phyloP scores from a whole-genome alignment of 2,888 invertebrate species.

The Pheosia gnoma region DNA sequence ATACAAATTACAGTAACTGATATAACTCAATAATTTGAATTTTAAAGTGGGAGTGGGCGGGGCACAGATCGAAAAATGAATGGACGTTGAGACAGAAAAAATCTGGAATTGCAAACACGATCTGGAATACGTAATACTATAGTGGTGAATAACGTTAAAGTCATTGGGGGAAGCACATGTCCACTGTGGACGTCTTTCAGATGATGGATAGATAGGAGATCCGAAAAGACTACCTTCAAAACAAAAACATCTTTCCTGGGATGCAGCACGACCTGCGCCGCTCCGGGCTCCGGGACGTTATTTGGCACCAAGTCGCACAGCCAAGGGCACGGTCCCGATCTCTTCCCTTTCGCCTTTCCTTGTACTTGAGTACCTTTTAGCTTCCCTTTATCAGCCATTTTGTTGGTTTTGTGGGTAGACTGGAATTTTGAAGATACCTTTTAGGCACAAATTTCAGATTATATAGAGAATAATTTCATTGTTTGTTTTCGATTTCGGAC shows the following conservation, averaged over 20 bases:
- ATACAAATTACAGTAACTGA: too few species aligned
- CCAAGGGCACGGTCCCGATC: constrained; percentile 52
- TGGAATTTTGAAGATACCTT: constrained; percentile 13
- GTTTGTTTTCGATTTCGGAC: too few species aligned
- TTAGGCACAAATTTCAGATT: constrained; percentile 1
- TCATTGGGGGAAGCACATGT: too few species aligned
- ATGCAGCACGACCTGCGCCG: constrained; percentile 75
- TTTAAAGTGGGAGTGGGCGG: too few species aligned
- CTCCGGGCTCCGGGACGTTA: constrained; percentile 60
- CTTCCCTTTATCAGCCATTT: constrained; percentile 11
- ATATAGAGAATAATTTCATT: too few species aligned
- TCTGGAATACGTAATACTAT: too few species aligned
- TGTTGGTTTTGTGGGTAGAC: constrained; percentile 18
- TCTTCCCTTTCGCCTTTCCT: constrained; percentile 21
- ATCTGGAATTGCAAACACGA: too few species aligned
- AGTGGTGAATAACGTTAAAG: too few species aligned
- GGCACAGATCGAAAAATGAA: too few species aligned
- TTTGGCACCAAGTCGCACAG: constrained; percentile 60
- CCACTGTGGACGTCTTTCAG: too few species aligned
- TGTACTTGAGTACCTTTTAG: constrained; percentile 45
- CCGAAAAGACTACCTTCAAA: constrained; percentile 68
- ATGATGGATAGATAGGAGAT: not conserved
- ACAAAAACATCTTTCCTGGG: constrained; percentile 86
- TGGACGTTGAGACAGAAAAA: too few species aligned
- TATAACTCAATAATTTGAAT: too few species aligned